Conservation (phyloP, 2,888 invertebrate species). For the Hypena proboscidalis region DNA sequence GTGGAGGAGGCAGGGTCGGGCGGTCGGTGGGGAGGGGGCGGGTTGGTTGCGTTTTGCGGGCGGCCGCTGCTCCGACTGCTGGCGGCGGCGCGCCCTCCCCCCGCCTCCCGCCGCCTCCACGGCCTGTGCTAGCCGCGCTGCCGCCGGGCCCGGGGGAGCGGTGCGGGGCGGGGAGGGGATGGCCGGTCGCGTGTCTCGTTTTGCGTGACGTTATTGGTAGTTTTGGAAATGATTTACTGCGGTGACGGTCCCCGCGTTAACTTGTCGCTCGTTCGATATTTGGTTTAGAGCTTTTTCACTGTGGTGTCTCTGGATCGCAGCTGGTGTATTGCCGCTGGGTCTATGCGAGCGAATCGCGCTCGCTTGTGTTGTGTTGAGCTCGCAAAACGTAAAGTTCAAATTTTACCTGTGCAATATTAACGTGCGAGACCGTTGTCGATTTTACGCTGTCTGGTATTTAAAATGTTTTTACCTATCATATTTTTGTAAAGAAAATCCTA, state of each 20-base stretch:
- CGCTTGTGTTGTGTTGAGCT: neutral
- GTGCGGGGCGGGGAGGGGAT: constrained; percentile 4
- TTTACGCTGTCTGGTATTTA: constrained; percentile 34
- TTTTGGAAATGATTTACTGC: constrained; percentile 32
- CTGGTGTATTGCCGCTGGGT: constrained; percentile 1
- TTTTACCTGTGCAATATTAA: neutral
- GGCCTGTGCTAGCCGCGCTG: constrained; percentile 67
- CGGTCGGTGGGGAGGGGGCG: constrained; percentile 73
- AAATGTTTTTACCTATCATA: constrained; percentile 40
- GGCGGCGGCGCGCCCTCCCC: constrained; percentile 80
- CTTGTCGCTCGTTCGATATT: constrained; percentile 16
- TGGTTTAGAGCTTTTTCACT: constrained; percentile 24
- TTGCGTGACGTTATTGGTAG: constrained; percentile 10
- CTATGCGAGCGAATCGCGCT: constrained; percentile 4
- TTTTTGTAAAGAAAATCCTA: constrained; percentile 44
- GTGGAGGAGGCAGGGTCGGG: constrained; percentile 89
- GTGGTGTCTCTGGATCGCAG: constrained; percentile 4
- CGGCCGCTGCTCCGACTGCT: constrained; percentile 76
- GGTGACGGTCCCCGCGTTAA: constrained; percentile 17
- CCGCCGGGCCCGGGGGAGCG: constrained; percentile 3
- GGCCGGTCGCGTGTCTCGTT: constrained; percentile 4
- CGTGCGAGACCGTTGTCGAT: constrained; percentile 22
- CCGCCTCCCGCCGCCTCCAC: constrained; percentile 72
- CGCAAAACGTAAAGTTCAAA: neutral
- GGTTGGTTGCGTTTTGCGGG: constrained; percentile 76